phyloP scores from a whole-genome alignment of 2,113 vertebrate genomes.

The Sinocyclocheilus anshuiensis region DNA sequence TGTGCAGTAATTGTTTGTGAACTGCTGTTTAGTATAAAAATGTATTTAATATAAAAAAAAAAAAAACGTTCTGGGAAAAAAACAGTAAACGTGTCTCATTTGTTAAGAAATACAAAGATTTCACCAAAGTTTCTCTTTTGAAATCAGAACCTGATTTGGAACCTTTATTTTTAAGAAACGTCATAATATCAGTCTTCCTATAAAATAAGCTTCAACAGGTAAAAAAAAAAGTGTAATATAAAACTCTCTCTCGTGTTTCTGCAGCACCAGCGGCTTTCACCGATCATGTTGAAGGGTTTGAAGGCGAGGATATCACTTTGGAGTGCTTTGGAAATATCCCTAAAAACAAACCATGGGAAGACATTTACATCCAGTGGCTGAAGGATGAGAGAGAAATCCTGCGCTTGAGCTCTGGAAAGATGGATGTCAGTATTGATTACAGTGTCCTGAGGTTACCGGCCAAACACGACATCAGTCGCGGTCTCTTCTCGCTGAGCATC shows the following conservation, averaged over 20 bases:
- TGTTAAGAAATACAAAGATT: too few relatives aligned
- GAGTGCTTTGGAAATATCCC: constrained; percentile 38
- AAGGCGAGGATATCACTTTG: not conserved
- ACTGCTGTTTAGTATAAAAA: too few relatives aligned
- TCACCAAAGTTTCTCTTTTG: too few relatives aligned
- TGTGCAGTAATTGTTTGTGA: too few relatives aligned
- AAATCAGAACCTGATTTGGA: too few relatives aligned
- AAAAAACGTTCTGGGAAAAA: too few relatives aligned
- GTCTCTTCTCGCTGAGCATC: constrained; percentile 28
- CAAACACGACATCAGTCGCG: not conserved
- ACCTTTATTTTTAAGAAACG: too few relatives aligned
- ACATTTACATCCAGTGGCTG: constrained; percentile 45
- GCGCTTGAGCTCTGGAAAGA: constrained; percentile 5
- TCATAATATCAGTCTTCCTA: too few relatives aligned
- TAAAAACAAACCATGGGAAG: not conserved
- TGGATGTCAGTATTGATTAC: not conserved
- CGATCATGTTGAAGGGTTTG: not conserved
- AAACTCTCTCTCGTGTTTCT: not conserved
- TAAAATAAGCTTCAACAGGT: not conserved
- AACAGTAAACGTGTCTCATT: too few relatives aligned
- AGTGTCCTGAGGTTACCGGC: not conserved
- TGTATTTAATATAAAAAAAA: too few relatives aligned
- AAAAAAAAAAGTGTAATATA: not conserved
- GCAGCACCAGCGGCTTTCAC: not conserved
- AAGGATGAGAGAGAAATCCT: constrained; percentile 29